Percentiles rank a stretch among this genome's conserved stretches.
These are phyloP conservation scores for Marcusenius ussheri DNA, from an alignment of 2,113 vertebrate genomes.

Conservation along the genomic window DNA sequence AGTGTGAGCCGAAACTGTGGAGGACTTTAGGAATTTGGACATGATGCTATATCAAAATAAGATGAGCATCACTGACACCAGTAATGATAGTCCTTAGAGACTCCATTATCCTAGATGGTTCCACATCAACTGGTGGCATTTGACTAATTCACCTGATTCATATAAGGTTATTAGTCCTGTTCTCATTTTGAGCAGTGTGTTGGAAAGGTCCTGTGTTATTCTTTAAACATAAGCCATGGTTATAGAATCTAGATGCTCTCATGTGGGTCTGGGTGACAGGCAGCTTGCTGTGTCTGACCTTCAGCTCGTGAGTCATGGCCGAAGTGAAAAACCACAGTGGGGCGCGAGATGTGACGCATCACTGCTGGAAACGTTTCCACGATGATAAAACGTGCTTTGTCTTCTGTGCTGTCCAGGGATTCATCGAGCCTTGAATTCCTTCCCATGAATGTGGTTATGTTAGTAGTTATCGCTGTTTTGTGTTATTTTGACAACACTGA, in stretches of 20 bases:
- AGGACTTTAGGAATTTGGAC: neutral
- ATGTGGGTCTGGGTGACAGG: neutral
- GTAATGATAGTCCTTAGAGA: neutral
- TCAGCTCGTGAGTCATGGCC: neutral
- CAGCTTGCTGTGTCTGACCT: neutral
- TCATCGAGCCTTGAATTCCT: neutral
- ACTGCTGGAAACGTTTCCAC: neutral
- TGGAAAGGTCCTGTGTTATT: neutral
- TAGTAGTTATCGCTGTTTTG: neutral
- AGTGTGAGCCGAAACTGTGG: neutral
- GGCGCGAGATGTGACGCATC: neutral
- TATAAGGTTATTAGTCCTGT: neutral
- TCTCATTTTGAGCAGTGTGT: neutral
- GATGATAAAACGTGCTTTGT: neutral
- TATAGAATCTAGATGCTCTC: neutral
- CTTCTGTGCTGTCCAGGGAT: neutral
- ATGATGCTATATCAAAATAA: neutral
- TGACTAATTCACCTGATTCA: neutral
- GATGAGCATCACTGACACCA: neutral
- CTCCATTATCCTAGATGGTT: neutral
- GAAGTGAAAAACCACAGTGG: neutral
- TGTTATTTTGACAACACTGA: neutral
- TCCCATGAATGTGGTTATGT: neutral
- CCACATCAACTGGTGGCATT: neutral
- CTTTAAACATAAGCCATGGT: neutral